Base-by-base conservation (phyloP, 2,888 invertebrate species). In the Ametastegia equiseti region DNA sequence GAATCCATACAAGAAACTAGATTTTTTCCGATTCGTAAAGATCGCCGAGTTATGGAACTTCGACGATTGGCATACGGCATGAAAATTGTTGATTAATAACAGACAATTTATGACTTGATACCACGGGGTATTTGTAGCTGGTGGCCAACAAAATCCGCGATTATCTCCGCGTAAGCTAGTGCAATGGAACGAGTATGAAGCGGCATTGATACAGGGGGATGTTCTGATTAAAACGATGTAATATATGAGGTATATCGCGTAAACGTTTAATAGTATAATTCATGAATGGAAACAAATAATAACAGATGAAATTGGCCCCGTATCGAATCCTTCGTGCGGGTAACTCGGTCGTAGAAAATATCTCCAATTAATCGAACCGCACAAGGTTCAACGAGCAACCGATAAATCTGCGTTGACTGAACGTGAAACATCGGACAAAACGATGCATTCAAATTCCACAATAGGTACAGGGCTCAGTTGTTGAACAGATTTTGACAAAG, bases 341-440 rank as follows among this genome's bases (percentile, higher is more conserved):
- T 67, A 67, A 67, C 39, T 67, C 39, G 39, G 36, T 67, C 67
- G 47, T 71, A 27, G 27, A 47, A 71, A 71, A 71, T 71, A 71
- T 13, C 23, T 71, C 47, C 71, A 71, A 71, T 71, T 71, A 71
- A 71, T 47, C 47, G 39, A 9, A 60, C 4, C 0, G 54, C 54
- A 67, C 39, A 9, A 39, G n/a, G 65, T 39, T 36, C 65, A 13
- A 19, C 19, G 36, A 36, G 36, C 23, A n/a, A 71, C 15, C 45
- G 27, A 71, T 71, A 71, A 71, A 71, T 71, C 71, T 27, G 30
- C 71, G 47, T 45, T 27, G 71, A 71, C 47, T 71, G 71, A 71
- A 45, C 47, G 71, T 47, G 45, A 71, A 71, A 71, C 27, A 13
- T 45, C 47, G 7, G 27, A 47, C 71, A 30, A 71, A 71, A 71